These are phyloP conservation scores for Lamellibrachia columna DNA, from an alignment of 2,888 invertebrate genomes.

Conservation along the genomic window DNA sequence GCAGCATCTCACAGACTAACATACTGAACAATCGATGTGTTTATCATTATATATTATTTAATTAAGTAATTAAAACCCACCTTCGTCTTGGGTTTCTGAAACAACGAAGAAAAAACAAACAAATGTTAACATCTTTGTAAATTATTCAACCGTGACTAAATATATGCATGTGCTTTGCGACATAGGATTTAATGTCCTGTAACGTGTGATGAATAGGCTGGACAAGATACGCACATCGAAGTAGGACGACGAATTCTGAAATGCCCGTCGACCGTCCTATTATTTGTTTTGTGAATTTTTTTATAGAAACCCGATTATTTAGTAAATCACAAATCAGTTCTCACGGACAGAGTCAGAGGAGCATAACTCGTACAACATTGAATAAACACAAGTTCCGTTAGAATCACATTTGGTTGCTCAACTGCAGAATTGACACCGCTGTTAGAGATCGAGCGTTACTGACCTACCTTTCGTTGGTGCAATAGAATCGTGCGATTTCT, in stretches of 20 bases:
- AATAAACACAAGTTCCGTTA: background rate
- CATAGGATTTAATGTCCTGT: no score
- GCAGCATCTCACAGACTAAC: no score
- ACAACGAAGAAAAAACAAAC: background rate
- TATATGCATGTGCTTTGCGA: no score
- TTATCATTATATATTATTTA: no score
- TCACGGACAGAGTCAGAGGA: background rate
- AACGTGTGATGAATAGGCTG: no score
- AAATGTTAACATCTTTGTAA: background rate
- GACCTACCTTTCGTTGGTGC: background rate
- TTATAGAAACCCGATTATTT: background rate
- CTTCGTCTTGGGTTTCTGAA: background rate
- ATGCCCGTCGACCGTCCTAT: background rate
- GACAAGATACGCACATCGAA: no score
- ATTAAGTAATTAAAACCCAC: background rate
- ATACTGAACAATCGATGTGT: no score
- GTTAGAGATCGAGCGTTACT: background rate
- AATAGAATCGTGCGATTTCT: background rate
- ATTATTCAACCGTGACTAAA: no score
- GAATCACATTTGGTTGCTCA: background rate
- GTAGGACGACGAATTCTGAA: no score
- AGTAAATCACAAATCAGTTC: background rate
- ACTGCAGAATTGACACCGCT: background rate
- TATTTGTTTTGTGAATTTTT: background rate
- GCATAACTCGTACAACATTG: background rate